These are phyloP conservation scores for Albula glossodonta DNA, from an alignment of 2,113 vertebrate genomes.

Conservation along the genomic window DNA sequence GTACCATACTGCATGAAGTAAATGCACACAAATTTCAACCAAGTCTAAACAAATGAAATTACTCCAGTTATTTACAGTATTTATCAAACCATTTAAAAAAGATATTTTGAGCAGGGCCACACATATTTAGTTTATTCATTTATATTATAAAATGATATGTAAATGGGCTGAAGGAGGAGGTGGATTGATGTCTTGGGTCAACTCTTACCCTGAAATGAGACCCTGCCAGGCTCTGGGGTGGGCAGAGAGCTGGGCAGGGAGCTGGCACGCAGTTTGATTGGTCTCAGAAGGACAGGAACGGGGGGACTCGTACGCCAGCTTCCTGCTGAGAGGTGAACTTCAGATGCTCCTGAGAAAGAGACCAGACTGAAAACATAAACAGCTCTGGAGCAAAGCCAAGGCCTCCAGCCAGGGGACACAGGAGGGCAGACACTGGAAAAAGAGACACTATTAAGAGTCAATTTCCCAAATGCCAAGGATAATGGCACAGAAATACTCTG, in stretches of 20 bases:
- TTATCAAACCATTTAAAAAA: no score
- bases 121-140: no score
- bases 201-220: background rate
- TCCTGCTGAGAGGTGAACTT: background rate
- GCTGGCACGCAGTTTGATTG: background rate
- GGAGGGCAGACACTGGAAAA: conserved; percentile 10
- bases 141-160: no score
- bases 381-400: background rate
- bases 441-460: background rate
- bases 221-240: background rate
- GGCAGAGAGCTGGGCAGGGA: background rate
- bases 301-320: background rate
- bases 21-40: no score
- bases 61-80: no score
- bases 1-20: no score
- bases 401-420: background rate
- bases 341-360: background rate
- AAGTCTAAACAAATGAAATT: no score
- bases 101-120: no score
- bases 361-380: background rate
- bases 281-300: background rate
- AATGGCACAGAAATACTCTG: background rate
- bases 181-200: background rate
- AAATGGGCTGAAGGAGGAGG: background rate
- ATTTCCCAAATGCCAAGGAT: background rate